phyloP scores from a whole-genome alignment of 2,888 invertebrate species.

The Congeria kusceri region DNA sequence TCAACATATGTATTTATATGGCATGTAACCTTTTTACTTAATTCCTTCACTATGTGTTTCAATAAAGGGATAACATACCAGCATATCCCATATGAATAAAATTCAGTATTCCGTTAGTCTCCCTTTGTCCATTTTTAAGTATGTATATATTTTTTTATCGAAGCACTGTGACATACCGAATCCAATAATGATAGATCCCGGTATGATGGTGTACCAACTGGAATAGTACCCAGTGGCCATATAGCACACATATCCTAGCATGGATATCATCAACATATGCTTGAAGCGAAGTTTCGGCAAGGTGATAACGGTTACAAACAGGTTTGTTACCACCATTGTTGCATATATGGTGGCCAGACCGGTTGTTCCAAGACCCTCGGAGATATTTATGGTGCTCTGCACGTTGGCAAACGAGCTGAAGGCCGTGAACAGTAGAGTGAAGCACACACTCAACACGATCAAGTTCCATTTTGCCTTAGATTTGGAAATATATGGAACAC shows the following conservation, averaged over 20 bases:
- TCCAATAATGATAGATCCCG: constrained; percentile 23
- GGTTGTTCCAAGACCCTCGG: constrained; percentile 23
- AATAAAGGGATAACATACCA: too few species aligned
- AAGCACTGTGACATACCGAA: not conserved
- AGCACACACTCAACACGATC: constrained; percentile 3
- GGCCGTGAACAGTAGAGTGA: constrained; percentile 21
- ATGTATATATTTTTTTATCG: too few species aligned
- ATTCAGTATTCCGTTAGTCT: too few species aligned
- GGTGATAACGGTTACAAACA: constrained; percentile 14
- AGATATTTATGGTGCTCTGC: constrained; percentile 26
- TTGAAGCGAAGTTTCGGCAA: constrained; percentile 5
- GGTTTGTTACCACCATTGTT: constrained; percentile 9
- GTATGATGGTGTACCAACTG: constrained; percentile 21
- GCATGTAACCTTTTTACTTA: too few species aligned
- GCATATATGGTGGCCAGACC: constrained; percentile 9
- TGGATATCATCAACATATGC: constrained; percentile 14
- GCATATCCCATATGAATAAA: too few species aligned
- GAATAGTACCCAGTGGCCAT: constrained; percentile 24
- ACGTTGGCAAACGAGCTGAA: constrained; percentile 14
- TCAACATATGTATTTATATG: too few species aligned
- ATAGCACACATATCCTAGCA: constrained; percentile 2
- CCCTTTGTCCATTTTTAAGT: too few species aligned
- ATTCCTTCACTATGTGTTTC: too few species aligned
- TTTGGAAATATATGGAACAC: too few species aligned
- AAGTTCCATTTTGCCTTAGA: not conserved